These are phyloP conservation scores for Rhadinocentrus ornatus DNA, from an alignment of 2,797 vertebrate genomes.

Conservation along the genomic window DNA sequence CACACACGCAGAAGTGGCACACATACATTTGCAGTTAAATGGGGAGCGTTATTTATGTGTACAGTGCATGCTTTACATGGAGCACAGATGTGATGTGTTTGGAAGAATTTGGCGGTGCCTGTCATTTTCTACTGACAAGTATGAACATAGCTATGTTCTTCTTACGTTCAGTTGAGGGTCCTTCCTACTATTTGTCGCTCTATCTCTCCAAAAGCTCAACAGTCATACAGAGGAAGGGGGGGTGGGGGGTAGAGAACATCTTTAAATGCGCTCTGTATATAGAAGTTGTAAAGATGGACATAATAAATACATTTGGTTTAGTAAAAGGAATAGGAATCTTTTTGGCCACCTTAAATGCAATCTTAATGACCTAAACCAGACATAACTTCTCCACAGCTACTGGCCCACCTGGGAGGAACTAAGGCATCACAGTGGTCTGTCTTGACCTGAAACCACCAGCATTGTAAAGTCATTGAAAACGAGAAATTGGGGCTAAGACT, in stretches of 20 bases:
- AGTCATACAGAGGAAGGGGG: constrained; percentile 6
- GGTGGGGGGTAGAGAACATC: constrained; percentile 40
- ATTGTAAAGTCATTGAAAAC: constrained; percentile 16
- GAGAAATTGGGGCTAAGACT: constrained; percentile 29
- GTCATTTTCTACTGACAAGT: constrained; percentile 10
- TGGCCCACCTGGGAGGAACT: constrained; percentile 14
- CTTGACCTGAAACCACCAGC: not conserved
- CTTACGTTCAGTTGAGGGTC: constrained; percentile 52
- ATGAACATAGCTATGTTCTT: constrained; percentile 44
- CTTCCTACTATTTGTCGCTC: not conserved
- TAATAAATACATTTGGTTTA: constrained; percentile 13
- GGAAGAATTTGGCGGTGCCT: not conserved
- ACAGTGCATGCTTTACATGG: not conserved
- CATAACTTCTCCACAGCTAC: constrained; percentile 11
- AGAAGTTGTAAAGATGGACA: constrained; percentile 20
- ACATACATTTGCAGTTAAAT: constrained; percentile 17
- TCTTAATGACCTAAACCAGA: constrained; percentile 16
- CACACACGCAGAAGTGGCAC: constrained; percentile 23
- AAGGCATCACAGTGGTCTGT: constrained; percentile 4
- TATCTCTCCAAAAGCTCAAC: constrained; percentile 2
- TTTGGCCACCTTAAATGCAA: constrained; percentile 30
- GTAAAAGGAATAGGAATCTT: constrained; percentile 15
- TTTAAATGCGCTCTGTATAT: constrained; percentile 14
- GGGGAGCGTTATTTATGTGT: constrained; percentile 17
- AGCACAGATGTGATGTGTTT: constrained; percentile 21